Conservation (phyloP, 2,797 vertebrate genomes). For the Melopsittacus undulatus region DNA sequence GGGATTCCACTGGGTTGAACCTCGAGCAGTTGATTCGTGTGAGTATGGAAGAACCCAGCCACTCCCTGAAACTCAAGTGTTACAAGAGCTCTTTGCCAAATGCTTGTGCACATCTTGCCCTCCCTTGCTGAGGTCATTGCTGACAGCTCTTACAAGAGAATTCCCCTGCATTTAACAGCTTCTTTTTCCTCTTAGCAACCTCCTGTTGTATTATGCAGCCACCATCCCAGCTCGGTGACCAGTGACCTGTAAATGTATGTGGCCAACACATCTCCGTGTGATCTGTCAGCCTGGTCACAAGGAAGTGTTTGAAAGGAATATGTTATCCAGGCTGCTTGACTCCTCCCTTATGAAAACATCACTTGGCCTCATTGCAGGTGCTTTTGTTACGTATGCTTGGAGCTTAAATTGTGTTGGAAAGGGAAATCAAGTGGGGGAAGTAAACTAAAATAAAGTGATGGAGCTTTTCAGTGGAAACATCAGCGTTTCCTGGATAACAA, state of each 20-base stretch:
- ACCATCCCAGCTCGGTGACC: background rate
- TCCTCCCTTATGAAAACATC: background rate
- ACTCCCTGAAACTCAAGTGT: fast-evolving
- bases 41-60: fast-evolving
- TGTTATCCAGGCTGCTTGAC: background rate
- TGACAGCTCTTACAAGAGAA: background rate
- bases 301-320: background rate
- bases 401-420: background rate
- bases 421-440: background rate
- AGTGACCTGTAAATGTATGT: fast-evolving
- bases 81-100: background rate
- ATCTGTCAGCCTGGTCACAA: fast-evolving
- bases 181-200: background rate
- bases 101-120: background rate
- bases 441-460: fast-evolving
- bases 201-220: background rate
- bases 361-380: background rate
- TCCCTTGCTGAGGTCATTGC: background rate
- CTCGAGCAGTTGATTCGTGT: fast-evolving
- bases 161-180: background rate
- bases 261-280: fast-evolving
- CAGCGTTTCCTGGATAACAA: background rate
- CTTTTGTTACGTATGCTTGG: background rate
- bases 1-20: fast-evolving
- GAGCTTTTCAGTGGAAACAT: background rate